phyloP scores from a whole-genome alignment of 2,113 vertebrate species.

The Silurus glanis region DNA sequence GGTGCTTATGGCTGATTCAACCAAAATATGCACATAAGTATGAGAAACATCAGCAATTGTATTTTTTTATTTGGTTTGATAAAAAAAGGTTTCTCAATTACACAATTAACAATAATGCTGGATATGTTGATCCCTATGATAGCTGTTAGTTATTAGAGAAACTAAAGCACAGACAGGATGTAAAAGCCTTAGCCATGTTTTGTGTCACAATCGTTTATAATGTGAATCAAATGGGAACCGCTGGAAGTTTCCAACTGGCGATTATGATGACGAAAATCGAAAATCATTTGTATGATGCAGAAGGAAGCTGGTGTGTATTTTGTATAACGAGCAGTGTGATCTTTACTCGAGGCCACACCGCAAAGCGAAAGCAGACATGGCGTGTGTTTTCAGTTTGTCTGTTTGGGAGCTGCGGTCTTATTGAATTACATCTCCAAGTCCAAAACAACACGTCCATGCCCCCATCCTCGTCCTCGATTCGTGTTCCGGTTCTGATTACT shows the following conservation, averaged over 20 bases:
- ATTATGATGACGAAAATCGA: background rate
- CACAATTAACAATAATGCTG: too few relatives aligned
- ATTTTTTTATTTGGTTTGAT: background rate
- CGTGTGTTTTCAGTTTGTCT: conserved; percentile 60
- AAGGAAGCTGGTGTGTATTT: conserved; percentile 51
- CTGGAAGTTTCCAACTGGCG: background rate
- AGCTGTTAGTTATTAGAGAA: background rate
- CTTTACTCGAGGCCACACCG: conserved; percentile 64
- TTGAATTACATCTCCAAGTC: conserved; percentile 69
- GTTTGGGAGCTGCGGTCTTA: conserved; percentile 58
- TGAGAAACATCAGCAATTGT: background rate
- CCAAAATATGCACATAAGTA: background rate
- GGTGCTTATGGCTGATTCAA: background rate
- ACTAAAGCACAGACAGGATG: background rate
- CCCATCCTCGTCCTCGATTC: conserved; percentile 63
- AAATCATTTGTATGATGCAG: background rate
- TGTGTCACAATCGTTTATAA: background rate
- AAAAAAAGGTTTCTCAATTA: too few relatives aligned
- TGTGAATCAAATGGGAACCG: background rate
- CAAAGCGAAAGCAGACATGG: conserved; percentile 55
- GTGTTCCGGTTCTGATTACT: conserved; percentile 69
- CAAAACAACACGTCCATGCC: conserved; percentile 66
- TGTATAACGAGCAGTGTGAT: conserved; percentile 67
- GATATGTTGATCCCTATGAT: background rate
- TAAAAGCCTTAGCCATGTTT: background rate